Conservation (phyloP, 92 coral and sea anemone species). For the Paramuricea clavata region DNA sequence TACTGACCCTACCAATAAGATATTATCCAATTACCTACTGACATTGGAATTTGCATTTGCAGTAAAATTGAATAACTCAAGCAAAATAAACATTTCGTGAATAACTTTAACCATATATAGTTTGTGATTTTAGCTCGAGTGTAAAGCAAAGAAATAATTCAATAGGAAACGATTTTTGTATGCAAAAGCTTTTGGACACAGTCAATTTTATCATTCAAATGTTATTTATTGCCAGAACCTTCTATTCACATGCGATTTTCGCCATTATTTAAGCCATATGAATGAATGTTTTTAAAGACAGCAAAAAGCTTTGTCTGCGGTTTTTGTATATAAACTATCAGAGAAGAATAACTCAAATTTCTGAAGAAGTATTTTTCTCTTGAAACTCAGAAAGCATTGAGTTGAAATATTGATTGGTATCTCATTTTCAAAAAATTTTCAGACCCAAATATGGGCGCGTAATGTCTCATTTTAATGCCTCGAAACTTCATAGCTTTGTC, state of each 20-base stretch:
- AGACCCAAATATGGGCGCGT: too few species aligned
- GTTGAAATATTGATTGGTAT: too few species aligned
- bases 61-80: neutral
- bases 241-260: slow-evolving; percentile 1
- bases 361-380: too few species aligned
- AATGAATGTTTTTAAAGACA: neutral
- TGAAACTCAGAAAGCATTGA: too few species aligned
- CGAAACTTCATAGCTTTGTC: too few species aligned
- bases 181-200: neutral
- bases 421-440: too few species aligned
- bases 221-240: neutral
- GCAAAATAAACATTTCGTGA: neutral
- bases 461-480: too few species aligned
- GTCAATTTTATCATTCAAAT: neutral
- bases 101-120: neutral
- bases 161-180: neutral
- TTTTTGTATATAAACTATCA: too few species aligned
- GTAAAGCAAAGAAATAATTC: neutral
- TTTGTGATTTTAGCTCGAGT: neutral
- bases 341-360: too few species aligned
- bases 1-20: neutral
- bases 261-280: slow-evolving; percentile 11
- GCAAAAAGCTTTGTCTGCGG: too few species aligned
- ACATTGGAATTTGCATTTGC: neutral
- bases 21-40: neutral